Evolutionary conservation across 2,113 vertebrate species (phyloP).

Genomic region (Corythornis vintsioides): DNA sequence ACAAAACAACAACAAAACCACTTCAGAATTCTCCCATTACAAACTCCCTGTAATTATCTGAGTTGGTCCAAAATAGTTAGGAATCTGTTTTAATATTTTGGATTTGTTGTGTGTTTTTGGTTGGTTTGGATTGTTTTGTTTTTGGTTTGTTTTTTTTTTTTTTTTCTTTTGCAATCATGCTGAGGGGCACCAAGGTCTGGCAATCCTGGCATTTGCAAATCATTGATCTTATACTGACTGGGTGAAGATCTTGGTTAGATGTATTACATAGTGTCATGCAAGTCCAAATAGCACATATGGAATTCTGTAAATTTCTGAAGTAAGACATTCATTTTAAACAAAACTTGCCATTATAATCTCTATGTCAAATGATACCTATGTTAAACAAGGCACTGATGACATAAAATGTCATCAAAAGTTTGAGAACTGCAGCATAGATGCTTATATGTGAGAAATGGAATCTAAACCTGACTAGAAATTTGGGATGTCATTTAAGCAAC

Average conservation of each 20-base stretch:
- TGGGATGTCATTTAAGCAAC: neutral
- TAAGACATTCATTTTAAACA: neutral
- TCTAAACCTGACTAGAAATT: neutral
- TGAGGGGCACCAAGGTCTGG: neutral
- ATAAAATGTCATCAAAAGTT: neutral
- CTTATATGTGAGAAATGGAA: neutral
- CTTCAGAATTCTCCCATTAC: neutral
- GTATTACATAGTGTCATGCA: accelerated
- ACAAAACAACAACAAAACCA: too few relatives aligned
- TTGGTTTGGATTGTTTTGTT: too few relatives aligned
- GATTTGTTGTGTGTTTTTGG: neutral
- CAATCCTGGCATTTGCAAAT: neutral
- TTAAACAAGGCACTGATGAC: neutral
- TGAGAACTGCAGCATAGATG: neutral
- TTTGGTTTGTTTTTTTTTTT: neutral
- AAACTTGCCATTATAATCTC: neutral
- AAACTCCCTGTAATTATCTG: neutral
- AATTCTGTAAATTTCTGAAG: neutral
- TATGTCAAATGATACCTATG: neutral
- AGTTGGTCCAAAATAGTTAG: neutral
- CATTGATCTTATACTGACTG: neutral
- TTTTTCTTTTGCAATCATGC: neutral
- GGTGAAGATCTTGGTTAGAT: neutral
- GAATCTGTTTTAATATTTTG: neutral
- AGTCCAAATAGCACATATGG: accelerated